Evolutionary conservation across 2,888 invertebrate genomes (phyloP), one percentile per base, ranked within the genome.

Genomic region (Fragum fragum): DNA sequence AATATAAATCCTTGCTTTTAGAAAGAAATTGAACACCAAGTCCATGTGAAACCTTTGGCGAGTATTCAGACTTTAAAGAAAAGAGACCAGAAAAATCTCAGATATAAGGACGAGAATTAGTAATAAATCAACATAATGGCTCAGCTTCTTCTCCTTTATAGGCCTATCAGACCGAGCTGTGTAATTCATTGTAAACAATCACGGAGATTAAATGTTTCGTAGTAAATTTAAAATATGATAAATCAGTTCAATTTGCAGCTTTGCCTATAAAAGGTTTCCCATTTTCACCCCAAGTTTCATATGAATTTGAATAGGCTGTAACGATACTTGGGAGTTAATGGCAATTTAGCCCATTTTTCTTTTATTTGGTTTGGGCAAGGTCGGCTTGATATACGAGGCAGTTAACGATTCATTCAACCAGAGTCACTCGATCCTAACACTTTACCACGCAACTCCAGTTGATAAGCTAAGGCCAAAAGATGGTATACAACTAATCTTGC

Each of bases 51-150:
- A 61, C 32, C 32, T n/a, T 1, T 9, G 61, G 32, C 61, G 29
- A 61, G 29, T 26, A 66, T 42, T 32, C 66, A n/a, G 9, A 32
- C 18, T 66, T 66, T 66, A 26, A 66, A 42, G 42, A 42, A 14
- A 21, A 26, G 23, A 66, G 16, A n/a, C 14, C 28, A 66, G 66
- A 66, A 66, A 66, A 53, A 69, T 70, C 72, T 61, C 52, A 32
- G 55, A 63, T 66, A 68, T 72, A 71, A 32, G 68, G 59, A 76
- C 57, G 63, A 53, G 76, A 80, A 74, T 42, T 71, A 53, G 52
- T 69, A 66, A 85, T 85, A 85, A 85, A 85, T 85, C 85, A 85
- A 79, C 73, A 73, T 73, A 85, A 85, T 85, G 81, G 85, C 73
- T 80, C 72, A 75, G 74, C 84, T 72, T 70, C 70, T 70, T 36